phyloP scores from a whole-genome alignment of 2,888 invertebrate species.

The Dexiosoma caninum region DNA sequence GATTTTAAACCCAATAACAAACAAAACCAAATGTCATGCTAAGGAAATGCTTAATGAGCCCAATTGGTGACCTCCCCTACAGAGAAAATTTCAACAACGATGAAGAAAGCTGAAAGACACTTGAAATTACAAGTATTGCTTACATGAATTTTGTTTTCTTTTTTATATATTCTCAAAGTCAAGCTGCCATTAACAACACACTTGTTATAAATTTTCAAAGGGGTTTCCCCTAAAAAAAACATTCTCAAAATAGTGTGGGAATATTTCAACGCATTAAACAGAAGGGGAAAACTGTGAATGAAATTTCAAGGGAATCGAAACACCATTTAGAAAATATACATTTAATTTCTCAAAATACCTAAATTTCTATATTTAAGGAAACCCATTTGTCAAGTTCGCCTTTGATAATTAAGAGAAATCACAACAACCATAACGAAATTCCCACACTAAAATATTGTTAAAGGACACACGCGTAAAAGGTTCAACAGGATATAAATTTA shows the following conservation, averaged over 20 bases:
- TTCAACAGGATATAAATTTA: slow-evolving; percentile 1
- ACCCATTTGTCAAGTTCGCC: neutral
- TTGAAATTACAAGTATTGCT: neutral
- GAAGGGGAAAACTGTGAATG: neutral
- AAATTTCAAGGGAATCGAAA: neutral
- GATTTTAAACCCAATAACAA: neutral
- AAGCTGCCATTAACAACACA: neutral
- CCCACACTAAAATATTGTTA: neutral
- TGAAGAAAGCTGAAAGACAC: neutral
- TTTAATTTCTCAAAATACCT: neutral
- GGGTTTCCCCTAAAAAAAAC: neutral
- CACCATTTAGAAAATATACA: neutral
- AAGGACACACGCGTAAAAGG: slow-evolving; percentile 14
- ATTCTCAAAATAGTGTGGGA: neutral
- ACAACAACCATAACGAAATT: neutral
- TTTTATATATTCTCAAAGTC: neutral
- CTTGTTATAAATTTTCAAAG: neutral
- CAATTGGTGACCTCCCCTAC: neutral
- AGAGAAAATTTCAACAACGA: neutral
- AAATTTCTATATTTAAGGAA: neutral
- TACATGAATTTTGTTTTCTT: neutral
- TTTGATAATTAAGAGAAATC: neutral
- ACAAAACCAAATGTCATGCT: neutral
- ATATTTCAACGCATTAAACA: neutral
- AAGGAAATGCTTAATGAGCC: neutral